Conservation (phyloP, 2,888 invertebrate genomes). For the Epinotia bilunana region DNA sequence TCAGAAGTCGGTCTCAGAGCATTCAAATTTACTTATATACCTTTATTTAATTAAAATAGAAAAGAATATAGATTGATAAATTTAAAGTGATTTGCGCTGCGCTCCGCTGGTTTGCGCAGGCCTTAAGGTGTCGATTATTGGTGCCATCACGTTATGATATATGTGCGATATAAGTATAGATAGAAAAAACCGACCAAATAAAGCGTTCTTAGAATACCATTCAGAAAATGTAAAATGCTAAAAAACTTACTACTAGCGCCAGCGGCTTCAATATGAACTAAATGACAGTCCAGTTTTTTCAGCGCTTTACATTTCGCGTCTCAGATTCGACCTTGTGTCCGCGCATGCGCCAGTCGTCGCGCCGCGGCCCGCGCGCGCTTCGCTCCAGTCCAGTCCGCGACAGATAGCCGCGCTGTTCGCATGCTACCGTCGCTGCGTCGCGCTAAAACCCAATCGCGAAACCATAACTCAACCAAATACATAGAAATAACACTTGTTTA, state of each 20-base stretch:
- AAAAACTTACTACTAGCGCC: conserved; percentile 8
- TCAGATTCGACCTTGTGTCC: conserved; percentile 69
- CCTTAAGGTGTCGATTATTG: too few species aligned
- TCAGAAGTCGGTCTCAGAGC: too few species aligned
- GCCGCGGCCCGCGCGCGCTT: conserved; percentile 49
- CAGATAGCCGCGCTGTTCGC: conserved; percentile 57
- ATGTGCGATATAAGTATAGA: too few species aligned
- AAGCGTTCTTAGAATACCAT: too few species aligned
- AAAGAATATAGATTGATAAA: too few species aligned
- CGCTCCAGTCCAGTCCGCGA: conserved; percentile 68
- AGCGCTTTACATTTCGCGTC: conserved; percentile 13
- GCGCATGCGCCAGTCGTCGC: conserved; percentile 68
- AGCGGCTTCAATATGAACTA: conserved; percentile 11
- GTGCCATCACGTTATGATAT: too few species aligned
- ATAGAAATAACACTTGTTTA: conserved; percentile 21
- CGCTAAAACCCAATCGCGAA: conserved; percentile 39
- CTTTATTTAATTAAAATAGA: too few species aligned
- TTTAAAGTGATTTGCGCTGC: too few species aligned
- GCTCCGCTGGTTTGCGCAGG: too few species aligned
- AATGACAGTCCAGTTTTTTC: conserved; percentile 25
- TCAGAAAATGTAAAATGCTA: not conserved
- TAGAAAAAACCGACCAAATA: too few species aligned
- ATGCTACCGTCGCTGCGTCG: conserved; percentile 29
- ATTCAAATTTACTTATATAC: too few species aligned
- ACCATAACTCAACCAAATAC: conserved; percentile 32